Conservation (phyloP, 1,140 invertebrate genomes). For the Lordiphosa stackelbergi region DNA sequence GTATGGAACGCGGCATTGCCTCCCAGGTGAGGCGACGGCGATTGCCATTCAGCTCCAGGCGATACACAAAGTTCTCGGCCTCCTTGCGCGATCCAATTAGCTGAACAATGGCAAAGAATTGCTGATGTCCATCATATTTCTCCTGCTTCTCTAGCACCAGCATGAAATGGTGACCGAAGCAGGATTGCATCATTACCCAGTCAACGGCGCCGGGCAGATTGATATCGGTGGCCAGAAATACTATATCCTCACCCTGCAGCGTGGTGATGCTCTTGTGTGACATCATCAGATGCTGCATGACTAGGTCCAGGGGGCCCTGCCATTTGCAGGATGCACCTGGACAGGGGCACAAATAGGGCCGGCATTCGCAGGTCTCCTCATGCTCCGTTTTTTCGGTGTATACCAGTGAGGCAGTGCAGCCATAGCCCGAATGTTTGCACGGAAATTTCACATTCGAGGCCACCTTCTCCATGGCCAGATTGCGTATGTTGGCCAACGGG, state of each 20-base stretch:
- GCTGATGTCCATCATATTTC: slow-evolving; percentile 97
- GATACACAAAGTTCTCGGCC: slow-evolving; percentile 99
- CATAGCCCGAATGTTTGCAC: slow-evolving; percentile 98
- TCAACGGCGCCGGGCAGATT: slow-evolving; percentile 99
- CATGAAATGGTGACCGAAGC: slow-evolving; percentile 99
- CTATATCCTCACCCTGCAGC: slow-evolving; percentile 97
- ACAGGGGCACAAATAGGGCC: slow-evolving; percentile 98
- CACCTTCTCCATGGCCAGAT: slow-evolving; percentile 99
- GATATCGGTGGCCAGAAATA: slow-evolving; percentile 99
- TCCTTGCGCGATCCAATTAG: slow-evolving; percentile 99
- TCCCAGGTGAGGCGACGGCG: slow-evolving; percentile 97
- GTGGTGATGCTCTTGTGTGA: slow-evolving; percentile 99
- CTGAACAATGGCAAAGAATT: slow-evolving; percentile 99
- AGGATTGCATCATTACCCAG: slow-evolving; percentile 99
- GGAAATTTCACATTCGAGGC: slow-evolving; percentile 98
- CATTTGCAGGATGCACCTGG: slow-evolving; percentile 99
- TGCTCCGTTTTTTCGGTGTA: slow-evolving; percentile 98
- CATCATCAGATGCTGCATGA: slow-evolving; percentile 97
- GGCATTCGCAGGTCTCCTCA: slow-evolving; percentile 98
- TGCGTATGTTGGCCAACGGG: slow-evolving; percentile 96
- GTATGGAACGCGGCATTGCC: slow-evolving; percentile 98
- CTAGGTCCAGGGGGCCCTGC: slow-evolving; percentile 96
- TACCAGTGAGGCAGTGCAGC: slow-evolving; percentile 93
- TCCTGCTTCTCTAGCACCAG: slow-evolving; percentile 99
- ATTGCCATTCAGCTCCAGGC: slow-evolving; percentile 97